Percentiles rank a stretch among this genome's conserved stretches.
Evolutionary conservation across 2,797 vertebrate species (phyloP).

Genomic region (Halcyon chelicuti): DNA sequence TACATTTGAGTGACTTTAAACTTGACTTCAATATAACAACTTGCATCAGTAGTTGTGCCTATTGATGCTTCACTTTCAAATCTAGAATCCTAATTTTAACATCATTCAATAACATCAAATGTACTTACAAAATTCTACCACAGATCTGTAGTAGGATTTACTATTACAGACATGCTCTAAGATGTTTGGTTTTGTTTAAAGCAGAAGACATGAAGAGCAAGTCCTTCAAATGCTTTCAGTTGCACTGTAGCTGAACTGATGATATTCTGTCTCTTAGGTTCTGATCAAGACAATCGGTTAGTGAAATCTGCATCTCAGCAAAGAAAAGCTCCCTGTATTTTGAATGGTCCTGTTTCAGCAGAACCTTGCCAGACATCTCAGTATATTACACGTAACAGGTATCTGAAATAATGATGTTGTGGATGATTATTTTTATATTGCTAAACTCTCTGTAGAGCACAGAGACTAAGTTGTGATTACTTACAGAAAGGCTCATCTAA

Average conservation of each 20-base stretch:
- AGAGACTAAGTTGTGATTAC: background rate
- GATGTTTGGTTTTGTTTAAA: background rate
- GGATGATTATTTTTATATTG: background rate
- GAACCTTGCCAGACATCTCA: conserved; percentile 59
- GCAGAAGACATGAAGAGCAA: background rate
- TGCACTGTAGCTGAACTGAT: background rate
- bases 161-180: background rate
- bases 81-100: background rate
- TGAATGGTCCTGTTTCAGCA: conserved; percentile 41
- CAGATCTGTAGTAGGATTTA: background rate
- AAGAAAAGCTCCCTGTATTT: conserved; percentile 22
- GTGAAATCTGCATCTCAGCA: conserved; percentile 45
- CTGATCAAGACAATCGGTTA: conserved; percentile 66
- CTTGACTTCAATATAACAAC: background rate
- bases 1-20: background rate
- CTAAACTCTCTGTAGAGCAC: background rate
- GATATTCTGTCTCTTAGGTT: conserved; percentile 47
- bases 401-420: background rate
- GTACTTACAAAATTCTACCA: background rate
- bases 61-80: background rate
- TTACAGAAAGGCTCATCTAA: background rate
- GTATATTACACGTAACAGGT: conserved; percentile 71
- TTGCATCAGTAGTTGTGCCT: background rate
- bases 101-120: background rate
- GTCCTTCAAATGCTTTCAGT: background rate